These are phyloP conservation scores for Malurus cyaneus DNA, from an alignment of 2,113 vertebrate genomes.

Conservation along the genomic window DNA sequence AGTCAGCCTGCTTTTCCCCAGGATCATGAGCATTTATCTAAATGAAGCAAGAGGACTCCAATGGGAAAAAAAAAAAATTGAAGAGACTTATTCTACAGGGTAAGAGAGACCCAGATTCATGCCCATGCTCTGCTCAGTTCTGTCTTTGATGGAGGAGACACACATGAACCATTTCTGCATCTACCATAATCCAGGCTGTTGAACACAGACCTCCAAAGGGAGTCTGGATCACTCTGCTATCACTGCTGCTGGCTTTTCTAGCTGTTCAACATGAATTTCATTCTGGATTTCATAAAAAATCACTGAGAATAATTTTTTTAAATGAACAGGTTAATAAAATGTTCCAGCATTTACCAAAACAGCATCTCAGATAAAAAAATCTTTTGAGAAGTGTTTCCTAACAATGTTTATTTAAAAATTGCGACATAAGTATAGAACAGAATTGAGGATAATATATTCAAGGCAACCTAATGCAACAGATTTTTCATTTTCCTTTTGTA, in stretches of 20 bases:
- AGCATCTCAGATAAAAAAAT: not conserved
- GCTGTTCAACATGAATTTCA: not conserved
- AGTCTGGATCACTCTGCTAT: not conserved
- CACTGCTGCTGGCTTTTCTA: not conserved
- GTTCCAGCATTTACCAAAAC: not conserved
- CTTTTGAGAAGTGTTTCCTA: not conserved
- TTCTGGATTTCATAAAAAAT: not conserved
- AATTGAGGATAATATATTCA: not conserved
- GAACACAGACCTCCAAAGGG: not conserved
- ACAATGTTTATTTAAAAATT: not conserved
- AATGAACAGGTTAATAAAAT: not conserved
- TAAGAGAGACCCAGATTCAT: not conserved
- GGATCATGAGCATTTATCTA: not conserved
- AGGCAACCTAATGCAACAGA: not conserved
- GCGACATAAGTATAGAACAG: not conserved
- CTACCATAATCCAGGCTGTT: not conserved
- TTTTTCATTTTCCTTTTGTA: not conserved
- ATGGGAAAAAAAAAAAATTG: fast-evolving
- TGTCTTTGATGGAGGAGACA: not conserved
- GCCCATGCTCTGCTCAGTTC: not conserved
- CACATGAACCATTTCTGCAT: not conserved
- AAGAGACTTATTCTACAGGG: not conserved
- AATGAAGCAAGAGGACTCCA: not conserved
- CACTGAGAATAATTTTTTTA: not conserved
- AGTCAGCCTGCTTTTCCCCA: not conserved